A percentile compares a stretch with the other conserved stretches of the same genome.
Conservation (phyloP, 2,797 vertebrate genomes). For the Passerculus sandwichensis region DNA sequence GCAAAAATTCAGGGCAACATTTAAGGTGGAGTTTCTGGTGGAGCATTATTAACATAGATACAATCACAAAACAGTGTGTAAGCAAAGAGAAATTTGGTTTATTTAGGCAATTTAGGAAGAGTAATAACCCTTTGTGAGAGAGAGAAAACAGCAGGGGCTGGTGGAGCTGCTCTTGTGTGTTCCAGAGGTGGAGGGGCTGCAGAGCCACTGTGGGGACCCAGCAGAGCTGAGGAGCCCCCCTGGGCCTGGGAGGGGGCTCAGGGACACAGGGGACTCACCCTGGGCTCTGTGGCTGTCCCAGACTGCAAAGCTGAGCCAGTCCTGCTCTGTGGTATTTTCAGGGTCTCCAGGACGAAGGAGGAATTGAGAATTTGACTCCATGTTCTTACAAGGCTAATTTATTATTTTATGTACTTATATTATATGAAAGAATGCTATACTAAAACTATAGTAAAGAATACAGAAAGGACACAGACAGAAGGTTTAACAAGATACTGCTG, state of each 20-base stretch:
- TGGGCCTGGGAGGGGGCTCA: neutral
- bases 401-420: too few relatives aligned
- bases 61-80: neutral
- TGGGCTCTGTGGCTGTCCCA: neutral
- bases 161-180: neutral
- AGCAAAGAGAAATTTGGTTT: neutral
- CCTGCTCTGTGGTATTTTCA: neutral
- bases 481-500: neutral
- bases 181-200: rapidly evolving
- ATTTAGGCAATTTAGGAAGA: neutral
- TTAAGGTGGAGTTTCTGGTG: neutral
- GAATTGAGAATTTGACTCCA: too few relatives aligned
- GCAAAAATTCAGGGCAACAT: neutral
- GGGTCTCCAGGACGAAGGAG: too few relatives aligned
- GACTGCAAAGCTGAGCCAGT: neutral
- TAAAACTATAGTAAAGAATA: neutral
- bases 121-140: neutral
- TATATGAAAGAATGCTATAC: too few relatives aligned
- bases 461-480: neutral
- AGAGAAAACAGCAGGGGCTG: neutral
- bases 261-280: rapidly evolving
- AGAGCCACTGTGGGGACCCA: neutral
- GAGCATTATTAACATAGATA: rapidly evolving
- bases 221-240: neutral
- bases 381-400: too few relatives aligned